Evolutionary conservation across 2,888 invertebrate species (phyloP), one percentile per base, ranked within the genome.

Genomic region (Hemaris fuciformis): DNA sequence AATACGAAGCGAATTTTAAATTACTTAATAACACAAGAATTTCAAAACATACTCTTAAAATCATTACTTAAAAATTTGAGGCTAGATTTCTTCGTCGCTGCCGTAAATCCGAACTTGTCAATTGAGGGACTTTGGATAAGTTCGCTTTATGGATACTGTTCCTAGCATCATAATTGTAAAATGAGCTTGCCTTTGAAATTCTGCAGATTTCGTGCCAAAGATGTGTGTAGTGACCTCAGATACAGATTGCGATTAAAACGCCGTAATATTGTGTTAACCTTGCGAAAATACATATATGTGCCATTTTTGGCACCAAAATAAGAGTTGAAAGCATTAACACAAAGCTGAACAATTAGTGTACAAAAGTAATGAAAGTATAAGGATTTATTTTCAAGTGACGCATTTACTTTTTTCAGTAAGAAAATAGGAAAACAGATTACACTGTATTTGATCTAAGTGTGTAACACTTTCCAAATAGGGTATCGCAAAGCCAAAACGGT

Each of bases 181-280:
- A 15, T 53, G 18, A 53, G 53, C n/a, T 23, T 22, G 23, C 18
- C 18, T 31, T 18, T 31, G 0, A 31, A 53, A 31, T 18, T 53
- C 18, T 18, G 7, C 15, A 48, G 31, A 53, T 53, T 31, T 53
- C 53, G 31, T 31, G 53, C 53, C 53, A 53, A 48, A 31, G 31
- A 27, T 31, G 13, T 23, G 31, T 27, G 31, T 8, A 18, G 53
- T 59, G 66, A 63, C 62, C 63, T 60, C 64, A 60, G 60, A 63
- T 70, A 67, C 70, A 69, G 66, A 68, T 65, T 57, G 48, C 61
- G 64, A 57, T 57, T 53, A 53, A 53, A 53, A 31, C 15, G 27
- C 53, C 53, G 53, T 53, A 53, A 53, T 10, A 31, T 53, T 53
- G 15, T 48, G 10, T 31, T 31, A 53, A 53, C 31, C 31, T 53